phyloP scores from a whole-genome alignment of 92 coral and sea anemone genomes.

The Epizoanthus stellaris region DNA sequence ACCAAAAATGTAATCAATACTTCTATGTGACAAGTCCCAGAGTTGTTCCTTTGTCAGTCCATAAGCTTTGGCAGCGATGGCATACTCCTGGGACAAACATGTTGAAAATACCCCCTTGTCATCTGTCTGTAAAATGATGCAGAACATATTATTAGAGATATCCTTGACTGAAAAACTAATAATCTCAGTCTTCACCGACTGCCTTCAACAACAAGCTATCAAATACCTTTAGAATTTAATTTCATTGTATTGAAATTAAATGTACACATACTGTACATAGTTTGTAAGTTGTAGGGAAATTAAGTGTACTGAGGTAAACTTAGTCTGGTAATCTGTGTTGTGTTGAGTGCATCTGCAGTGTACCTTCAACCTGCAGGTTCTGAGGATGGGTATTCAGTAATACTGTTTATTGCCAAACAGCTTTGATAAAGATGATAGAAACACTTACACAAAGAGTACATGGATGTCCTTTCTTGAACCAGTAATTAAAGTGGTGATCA shows the following conservation, averaged over 20 bases:
- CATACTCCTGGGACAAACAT: conserved; percentile 82
- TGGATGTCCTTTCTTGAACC: conserved; percentile 81
- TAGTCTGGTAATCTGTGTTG: too few species aligned
- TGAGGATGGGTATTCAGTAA: too few species aligned
- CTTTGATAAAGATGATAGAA: not conserved
- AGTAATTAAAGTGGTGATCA: conserved; percentile 91
- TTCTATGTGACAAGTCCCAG: conserved; percentile 78
- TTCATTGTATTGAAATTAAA: too few species aligned
- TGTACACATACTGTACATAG: too few species aligned
- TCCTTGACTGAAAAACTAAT: too few species aligned
- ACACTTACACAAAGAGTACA: conserved; percentile 85
- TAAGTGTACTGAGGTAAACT: too few species aligned
- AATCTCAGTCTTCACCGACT: not conserved
- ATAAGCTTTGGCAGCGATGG: conserved; percentile 68
- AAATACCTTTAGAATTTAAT: too few species aligned
- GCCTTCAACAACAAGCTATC: too few species aligned
- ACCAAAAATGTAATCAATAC: conserved; percentile 80
- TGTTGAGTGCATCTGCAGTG: too few species aligned
- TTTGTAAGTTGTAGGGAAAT: too few species aligned
- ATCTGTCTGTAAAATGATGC: conserved; percentile 72
- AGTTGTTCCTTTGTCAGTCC: conserved; percentile 66
- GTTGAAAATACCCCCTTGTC: conserved; percentile 95
- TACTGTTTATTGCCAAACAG: not conserved
- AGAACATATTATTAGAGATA: not conserved
- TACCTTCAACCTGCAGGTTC: too few species aligned